These are phyloP conservation scores for Rhea americana DNA, from an alignment of 2,113 vertebrate species.

Conservation along the genomic window DNA sequence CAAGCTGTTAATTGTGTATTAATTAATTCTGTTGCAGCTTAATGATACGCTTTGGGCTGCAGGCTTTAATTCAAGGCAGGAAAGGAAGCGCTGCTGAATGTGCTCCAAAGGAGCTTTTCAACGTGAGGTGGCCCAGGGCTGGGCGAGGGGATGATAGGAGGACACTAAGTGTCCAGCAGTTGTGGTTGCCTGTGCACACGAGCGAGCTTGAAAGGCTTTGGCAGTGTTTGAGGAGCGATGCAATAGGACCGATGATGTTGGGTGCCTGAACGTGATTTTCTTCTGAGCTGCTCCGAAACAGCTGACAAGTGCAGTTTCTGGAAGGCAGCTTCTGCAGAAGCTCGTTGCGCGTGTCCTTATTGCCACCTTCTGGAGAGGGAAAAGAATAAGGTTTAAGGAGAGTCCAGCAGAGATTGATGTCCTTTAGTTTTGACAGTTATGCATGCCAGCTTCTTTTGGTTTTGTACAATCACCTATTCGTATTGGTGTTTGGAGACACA, in stretches of 20 bases:
- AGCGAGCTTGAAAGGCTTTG: conserved; percentile 16
- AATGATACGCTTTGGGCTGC: neutral
- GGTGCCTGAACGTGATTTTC: conserved; percentile 35
- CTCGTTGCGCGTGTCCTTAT: conserved; percentile 1
- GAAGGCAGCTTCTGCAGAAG: neutral
- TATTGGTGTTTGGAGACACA: neutral
- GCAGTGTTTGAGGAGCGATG: neutral
- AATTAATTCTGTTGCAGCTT: neutral
- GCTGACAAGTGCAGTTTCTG: neutral
- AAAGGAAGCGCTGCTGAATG: neutral
- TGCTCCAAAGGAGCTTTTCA: neutral
- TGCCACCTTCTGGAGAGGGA: conserved; percentile 81
- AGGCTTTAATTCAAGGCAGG: neutral
- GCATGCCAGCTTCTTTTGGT: neutral
- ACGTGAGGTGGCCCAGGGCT: neutral
- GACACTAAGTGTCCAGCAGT: neutral
- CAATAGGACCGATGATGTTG: neutral
- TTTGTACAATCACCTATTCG: neutral
- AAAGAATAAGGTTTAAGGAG: neutral
- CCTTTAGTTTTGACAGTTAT: neutral
- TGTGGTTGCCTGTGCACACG: neutral
- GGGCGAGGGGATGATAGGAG: neutral
- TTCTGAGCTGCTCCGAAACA: neutral
- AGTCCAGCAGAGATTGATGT: neutral
- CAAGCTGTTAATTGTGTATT: neutral